Evolutionary conservation across 2,888 invertebrate species (phyloP).

Genomic region (Diarsia mendica): DNA sequence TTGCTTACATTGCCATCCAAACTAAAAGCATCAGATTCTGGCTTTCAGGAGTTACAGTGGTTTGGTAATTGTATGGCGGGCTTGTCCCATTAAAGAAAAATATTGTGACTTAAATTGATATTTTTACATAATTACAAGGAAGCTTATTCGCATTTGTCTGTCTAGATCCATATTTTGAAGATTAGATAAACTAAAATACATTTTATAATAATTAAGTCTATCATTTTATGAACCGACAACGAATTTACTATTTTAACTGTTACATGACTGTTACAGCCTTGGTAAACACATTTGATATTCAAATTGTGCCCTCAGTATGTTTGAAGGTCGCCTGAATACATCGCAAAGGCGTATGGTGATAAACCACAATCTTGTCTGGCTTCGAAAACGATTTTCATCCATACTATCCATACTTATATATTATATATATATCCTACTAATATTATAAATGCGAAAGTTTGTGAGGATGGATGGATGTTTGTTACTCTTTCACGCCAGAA

Average conservation of each 20-base stretch:
- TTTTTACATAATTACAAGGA: too few species aligned
- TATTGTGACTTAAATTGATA: too few species aligned
- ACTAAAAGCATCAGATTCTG: too few species aligned
- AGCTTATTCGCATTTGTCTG: background rate
- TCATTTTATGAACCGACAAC: background rate
- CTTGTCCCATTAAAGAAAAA: too few species aligned
- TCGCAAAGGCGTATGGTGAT: constrained; percentile 2
- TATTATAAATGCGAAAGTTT: too few species aligned
- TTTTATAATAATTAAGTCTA: background rate
- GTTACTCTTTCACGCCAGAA: too few species aligned
- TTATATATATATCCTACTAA: too few species aligned
- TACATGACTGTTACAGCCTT: background rate
- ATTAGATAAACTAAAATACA: background rate
- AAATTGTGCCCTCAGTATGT: constrained; percentile 16
- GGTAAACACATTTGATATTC: constrained; percentile 27
- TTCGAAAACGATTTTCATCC: background rate
- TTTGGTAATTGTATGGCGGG: too few species aligned
- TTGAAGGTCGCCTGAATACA: constrained; percentile 4
- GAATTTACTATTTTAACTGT: background rate
- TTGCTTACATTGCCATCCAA: too few species aligned
- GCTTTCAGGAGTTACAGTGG: too few species aligned
- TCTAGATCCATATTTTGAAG: background rate
- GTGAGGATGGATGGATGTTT: too few species aligned
- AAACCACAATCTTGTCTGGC: background rate
- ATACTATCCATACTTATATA: too few species aligned